Evolutionary conservation across 2,113 vertebrate species (phyloP).

Genomic region (Emydura subglobosa): DNA sequence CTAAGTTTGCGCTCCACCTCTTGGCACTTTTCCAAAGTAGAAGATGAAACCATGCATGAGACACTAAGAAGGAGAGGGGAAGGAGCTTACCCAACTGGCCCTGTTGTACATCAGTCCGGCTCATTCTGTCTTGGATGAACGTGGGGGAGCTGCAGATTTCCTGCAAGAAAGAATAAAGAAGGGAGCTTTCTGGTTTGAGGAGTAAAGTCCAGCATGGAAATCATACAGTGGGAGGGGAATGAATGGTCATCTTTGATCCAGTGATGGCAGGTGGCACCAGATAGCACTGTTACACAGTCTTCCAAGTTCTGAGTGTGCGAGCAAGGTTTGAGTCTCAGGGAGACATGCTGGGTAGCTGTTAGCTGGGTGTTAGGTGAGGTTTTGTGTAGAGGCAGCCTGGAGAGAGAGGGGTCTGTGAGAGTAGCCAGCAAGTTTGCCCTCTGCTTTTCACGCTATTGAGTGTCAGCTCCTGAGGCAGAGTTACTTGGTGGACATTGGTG

Average conservation of each 20-base stretch:
- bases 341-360: not conserved
- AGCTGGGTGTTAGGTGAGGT: not conserved
- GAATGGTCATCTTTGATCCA: not conserved
- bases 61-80: not conserved
- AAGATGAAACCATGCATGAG: not conserved
- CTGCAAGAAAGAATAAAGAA: not conserved
- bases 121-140: conserved; percentile 73
- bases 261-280: not conserved
- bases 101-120: conserved; percentile 72
- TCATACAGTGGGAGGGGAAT: not conserved
- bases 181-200: not conserved
- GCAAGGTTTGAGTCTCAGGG: not conserved
- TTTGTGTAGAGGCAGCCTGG: not conserved
- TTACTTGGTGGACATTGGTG: not conserved
- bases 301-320: not conserved
- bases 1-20: too few relatives aligned
- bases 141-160: conserved; percentile 62
- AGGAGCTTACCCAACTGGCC: conserved; percentile 58
- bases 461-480: not conserved
- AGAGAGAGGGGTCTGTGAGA: not conserved
- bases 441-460: not conserved
- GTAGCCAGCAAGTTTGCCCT: not conserved
- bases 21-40: too few relatives aligned
- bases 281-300: not conserved
- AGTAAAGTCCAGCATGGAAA: not conserved